Percentiles rank a stretch among this genome's conserved stretches.
Evolutionary conservation across 2,888 invertebrate genomes (phyloP).

Genomic region (Poecilus cupreus): DNA sequence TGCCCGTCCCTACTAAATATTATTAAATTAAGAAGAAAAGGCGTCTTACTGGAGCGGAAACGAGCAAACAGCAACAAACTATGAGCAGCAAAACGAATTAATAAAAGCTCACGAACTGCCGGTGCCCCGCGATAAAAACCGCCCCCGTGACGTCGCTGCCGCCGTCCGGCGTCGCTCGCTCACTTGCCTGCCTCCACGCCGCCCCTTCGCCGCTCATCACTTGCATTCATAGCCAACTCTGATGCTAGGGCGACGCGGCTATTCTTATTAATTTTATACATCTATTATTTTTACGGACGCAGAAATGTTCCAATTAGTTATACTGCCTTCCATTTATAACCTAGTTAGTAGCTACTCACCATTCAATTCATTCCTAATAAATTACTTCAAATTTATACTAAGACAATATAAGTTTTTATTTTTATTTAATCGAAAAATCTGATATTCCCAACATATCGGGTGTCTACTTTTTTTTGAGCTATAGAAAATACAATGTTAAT

Average conservation of each 20-base stretch:
- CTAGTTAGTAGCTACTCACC: slow-evolving; percentile 21
- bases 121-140: slow-evolving; percentile 45
- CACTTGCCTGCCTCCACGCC: background rate
- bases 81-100: slow-evolving; percentile 65
- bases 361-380: background rate
- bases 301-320: slow-evolving; percentile 37
- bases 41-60: slow-evolving; percentile 69
- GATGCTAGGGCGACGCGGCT: background rate
- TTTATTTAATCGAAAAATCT: too few relatives aligned
- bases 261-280: slow-evolving; percentile 49
- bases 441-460: too few relatives aligned
- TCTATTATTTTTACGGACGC: slow-evolving; percentile 41
- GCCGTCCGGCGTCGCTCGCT: slow-evolving; percentile 57
- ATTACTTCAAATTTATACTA: background rate
- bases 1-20: slow-evolving; percentile 69
- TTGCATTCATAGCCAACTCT: slow-evolving; percentile 38
- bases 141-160: slow-evolving; percentile 17
- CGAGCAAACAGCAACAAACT: slow-evolving; percentile 63
- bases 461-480: too few relatives aligned
- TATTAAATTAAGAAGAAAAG: slow-evolving; percentile 71
- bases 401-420: too few relatives aligned
- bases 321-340: slow-evolving; percentile 38
- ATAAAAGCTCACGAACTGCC: slow-evolving; percentile 63
- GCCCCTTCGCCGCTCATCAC: slow-evolving; percentile 1
- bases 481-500: too few relatives aligned